Evolutionary conservation across 2,888 invertebrate species (phyloP), one percentile per base, ranked within the genome.

Genomic region (Luffia ferchaultella): DNA sequence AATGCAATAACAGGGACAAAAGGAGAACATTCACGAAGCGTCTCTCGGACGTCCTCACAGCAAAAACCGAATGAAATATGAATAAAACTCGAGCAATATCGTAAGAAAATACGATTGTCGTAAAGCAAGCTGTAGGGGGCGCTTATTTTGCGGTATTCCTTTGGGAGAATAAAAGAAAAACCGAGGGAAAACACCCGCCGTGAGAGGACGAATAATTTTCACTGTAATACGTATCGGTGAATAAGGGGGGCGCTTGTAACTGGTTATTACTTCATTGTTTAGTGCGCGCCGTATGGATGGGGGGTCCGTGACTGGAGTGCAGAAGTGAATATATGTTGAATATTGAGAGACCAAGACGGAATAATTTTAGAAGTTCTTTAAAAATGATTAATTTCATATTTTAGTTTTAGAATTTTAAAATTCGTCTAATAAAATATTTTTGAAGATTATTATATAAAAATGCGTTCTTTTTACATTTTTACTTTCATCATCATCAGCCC

Each of bases 21-120:
- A 30, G 30, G 30, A 30, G 30, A 30, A 12, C 30, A 30, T 30
- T 30, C 30, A 3, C 12, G 3, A 3, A 30, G 30, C 30, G 12
- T 30, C 30, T 3, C 12, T 30, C 30, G 30, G 30, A 30, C 30
- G 30, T 30, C 12, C 30, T 30, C 12, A 30, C 30, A 12, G 30
- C 30, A 30, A 30, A 30, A 42, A 42, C 53, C 50, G 52, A 55
- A 55, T 55, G 51, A 55, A 42, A 42, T 16, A 42, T 42, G 52
- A 53, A 57, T 55, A 55, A 53, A 52, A 55, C 50, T 50, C 49
- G 46, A 53, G 57, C 54, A 56, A 55, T 57, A 57, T 55, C 56
- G 54, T 55, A 51, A 53, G 56, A 52, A 42, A 42, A 56, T 54
- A 54, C 53, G 52, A 48, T 46, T 52, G 45, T 54, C 57, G 55